phyloP scores from a whole-genome alignment of 2,888 invertebrate species.

The Strigamia transsilvanica region DNA sequence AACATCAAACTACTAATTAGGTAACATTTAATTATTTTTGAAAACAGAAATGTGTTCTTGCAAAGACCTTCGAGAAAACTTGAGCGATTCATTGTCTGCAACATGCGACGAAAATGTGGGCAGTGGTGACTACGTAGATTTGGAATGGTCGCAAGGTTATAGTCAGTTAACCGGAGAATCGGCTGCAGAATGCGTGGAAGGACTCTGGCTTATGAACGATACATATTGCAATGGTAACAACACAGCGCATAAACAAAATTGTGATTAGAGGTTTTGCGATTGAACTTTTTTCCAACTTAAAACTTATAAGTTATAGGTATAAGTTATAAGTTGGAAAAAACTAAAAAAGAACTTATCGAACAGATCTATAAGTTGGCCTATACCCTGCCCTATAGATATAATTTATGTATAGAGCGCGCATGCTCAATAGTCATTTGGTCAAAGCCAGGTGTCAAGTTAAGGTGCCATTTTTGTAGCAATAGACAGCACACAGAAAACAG shows the following conservation, averaged over 20 bases:
- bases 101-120: background rate
- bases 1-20: background rate
- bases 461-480: too few relatives aligned
- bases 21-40: background rate
- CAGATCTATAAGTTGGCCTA: too few relatives aligned
- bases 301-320: too few relatives aligned
- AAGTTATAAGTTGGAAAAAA: too few relatives aligned
- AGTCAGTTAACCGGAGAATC: background rate
- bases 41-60: constrained; percentile 18
- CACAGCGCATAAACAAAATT: too few relatives aligned
- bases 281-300: background rate
- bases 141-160: background rate
- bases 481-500: too few relatives aligned
- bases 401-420: too few relatives aligned
- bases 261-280: too few relatives aligned
- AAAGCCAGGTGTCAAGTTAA: too few relatives aligned
- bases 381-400: too few relatives aligned
- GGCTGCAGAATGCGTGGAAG: background rate
- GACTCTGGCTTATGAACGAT: background rate
- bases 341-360: too few relatives aligned
- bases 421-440: too few relatives aligned
- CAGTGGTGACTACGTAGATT: background rate
- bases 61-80: background rate
- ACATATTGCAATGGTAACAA: background rate
- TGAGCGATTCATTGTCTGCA: background rate